phyloP scores from a whole-genome alignment of 2,797 vertebrate genomes.

The Carcharodon carcharias region DNA sequence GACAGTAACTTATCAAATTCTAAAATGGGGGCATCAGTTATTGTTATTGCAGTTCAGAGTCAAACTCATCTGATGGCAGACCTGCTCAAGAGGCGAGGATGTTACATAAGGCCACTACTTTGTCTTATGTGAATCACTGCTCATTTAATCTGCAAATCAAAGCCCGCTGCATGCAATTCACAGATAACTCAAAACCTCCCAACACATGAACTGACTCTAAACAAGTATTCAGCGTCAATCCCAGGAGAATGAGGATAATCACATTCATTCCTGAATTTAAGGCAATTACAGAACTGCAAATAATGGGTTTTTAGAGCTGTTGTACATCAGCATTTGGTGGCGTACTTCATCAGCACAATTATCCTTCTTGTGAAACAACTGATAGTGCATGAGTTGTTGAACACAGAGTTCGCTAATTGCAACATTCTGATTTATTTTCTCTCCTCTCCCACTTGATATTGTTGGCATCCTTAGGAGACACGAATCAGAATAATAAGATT shows the following conservation, averaged over 20 bases:
- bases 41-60: neutral
- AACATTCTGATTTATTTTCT: neutral
- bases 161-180: neutral
- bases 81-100: neutral
- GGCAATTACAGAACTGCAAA: neutral
- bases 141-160: neutral
- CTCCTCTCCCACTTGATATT: neutral
- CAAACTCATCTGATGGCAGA: neutral
- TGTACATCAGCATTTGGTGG: neutral
- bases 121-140: neutral
- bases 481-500: neutral
- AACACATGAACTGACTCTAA: neutral
- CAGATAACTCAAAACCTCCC: neutral
- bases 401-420: neutral
- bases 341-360: neutral
- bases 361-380: neutral
- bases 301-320: neutral
- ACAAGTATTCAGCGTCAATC: neutral
- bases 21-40: neutral
- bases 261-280: neutral
- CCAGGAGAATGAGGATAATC: neutral
- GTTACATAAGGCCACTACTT: neutral
- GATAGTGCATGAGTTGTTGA: neutral
- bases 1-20: neutral
- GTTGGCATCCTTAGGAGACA: neutral